Base-by-base conservation (phyloP, 2,888 invertebrate genomes). In the Acleris laterana region DNA sequence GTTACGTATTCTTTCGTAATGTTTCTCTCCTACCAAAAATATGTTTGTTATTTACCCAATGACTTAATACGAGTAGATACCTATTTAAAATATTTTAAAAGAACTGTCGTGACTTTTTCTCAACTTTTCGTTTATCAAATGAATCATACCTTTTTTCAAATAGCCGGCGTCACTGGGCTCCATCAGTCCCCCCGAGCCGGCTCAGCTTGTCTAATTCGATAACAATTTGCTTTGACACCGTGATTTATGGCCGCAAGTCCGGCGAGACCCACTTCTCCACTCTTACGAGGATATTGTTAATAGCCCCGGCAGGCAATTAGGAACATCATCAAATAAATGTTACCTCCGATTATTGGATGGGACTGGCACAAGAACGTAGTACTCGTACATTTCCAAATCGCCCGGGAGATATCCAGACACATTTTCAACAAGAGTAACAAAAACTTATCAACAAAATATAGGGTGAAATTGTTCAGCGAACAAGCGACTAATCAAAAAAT, bases 231-330 rank as follows among this genome's bases (percentile, higher is more conserved):
- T 82, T 76, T 78, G 77, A 72, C 73, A 71, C 72, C 70, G 78
- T 88, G 89, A 88, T 89, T 89, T 88, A 88, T 88, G 78, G 72
- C 70, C 68, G 72, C 79, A 82, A 83, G 84, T 82, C 79, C 57
- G 64, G 51, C 74, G 70, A 68, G 63, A 78, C 72, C 73, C 70
- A 48, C 59, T 66, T 66, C 56, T 50, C 44, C 32, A 20, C 46
- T 50, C 46, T 32, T 63, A 58, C 48, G 60, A 48, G 53, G 53
- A 62, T 63, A 64, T 50, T 53, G 65, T 50, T 60, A 64, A 64
- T 60, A 60, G 32, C 48, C 20, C 44, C 17, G 49, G 53, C 64
- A 60, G 55, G 60, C 55, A 60, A 65, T 65, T 55, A 65, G 20
- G 49, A 22, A 61, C 65, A 55, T 65, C 65, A 50, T 60, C 65